Conservation (phyloP, 2,113 vertebrate genomes). For the Mobula birostris region DNA sequence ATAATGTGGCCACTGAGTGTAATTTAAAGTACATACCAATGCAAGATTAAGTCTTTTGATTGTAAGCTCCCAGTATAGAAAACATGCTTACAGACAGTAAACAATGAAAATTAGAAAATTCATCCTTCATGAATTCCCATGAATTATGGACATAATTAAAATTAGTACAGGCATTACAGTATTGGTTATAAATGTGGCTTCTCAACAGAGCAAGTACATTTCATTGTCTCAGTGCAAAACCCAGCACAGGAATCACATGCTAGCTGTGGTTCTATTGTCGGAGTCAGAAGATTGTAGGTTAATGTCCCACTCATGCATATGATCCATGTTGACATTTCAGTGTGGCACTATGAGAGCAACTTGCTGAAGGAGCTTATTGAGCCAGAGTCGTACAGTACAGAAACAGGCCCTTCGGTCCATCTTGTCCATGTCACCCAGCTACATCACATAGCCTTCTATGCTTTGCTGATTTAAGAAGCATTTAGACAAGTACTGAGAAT, state of each 20-base stretch:
- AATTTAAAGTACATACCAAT: neutral
- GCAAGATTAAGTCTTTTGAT: neutral
- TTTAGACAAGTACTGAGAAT: too few relatives aligned
- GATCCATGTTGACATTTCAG: neutral
- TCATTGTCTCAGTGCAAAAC: neutral
- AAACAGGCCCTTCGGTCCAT: too few relatives aligned
- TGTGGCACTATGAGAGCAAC: neutral
- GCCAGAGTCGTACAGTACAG: too few relatives aligned
- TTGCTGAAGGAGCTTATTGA: too few relatives aligned
- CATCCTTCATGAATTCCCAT: neutral
- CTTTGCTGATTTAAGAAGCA: too few relatives aligned
- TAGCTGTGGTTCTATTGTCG: neutral
- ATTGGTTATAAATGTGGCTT: neutral
- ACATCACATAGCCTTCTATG: too few relatives aligned
- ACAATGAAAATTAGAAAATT: neutral
- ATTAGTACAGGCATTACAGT: too few relatives aligned
- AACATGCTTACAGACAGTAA: neutral
- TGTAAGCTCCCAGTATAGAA: neutral
- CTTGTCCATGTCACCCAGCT: too few relatives aligned
- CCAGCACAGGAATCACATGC: neutral
- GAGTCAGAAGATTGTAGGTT: neutral
- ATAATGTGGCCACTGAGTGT: too few relatives aligned
- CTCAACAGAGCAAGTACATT: neutral
- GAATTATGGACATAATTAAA: neutral
- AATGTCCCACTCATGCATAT: neutral